Evolutionary conservation across 2,797 vertebrate genomes (phyloP).

Genomic region (Myotis planiceps): DNA sequence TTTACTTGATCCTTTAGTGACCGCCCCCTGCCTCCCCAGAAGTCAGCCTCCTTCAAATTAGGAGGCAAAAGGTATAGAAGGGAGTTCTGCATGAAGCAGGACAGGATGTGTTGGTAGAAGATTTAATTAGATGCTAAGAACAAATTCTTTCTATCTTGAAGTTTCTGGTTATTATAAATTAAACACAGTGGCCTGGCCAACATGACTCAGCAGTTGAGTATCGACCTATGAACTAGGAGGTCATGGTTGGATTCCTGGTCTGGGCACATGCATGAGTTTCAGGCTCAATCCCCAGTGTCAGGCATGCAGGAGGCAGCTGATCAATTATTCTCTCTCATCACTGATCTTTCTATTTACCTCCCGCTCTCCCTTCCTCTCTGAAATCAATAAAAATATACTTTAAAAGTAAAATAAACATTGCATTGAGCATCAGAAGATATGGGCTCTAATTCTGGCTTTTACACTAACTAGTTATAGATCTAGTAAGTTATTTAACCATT

Average conservation of each 20-base stretch:
- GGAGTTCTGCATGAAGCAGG: neutral
- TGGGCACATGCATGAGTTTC: no score
- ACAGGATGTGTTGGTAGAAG: neutral
- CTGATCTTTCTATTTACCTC: no score
- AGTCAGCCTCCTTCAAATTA: neutral
- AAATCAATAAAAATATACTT: no score
- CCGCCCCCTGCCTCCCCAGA: neutral
- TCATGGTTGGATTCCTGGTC: no score
- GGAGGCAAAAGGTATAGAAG: neutral
- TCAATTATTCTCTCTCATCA: no score
- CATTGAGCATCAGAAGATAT: neutral
- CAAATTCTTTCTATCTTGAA: neutral
- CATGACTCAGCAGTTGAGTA: no score
- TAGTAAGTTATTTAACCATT: neutral
- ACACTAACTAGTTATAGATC: neutral
- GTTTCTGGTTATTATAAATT: neutral
- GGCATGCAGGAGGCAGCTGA: no score
- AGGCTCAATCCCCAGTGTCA: no score
- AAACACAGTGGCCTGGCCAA: no score
- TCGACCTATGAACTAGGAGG: no score
- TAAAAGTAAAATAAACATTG: neutral
- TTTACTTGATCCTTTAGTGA: neutral
- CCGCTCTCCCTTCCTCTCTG: no score
- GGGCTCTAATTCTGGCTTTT: neutral
- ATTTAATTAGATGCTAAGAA: neutral